Conservation (phyloP, 2,888 invertebrate species). For the Macrophya alboannulata region DNA sequence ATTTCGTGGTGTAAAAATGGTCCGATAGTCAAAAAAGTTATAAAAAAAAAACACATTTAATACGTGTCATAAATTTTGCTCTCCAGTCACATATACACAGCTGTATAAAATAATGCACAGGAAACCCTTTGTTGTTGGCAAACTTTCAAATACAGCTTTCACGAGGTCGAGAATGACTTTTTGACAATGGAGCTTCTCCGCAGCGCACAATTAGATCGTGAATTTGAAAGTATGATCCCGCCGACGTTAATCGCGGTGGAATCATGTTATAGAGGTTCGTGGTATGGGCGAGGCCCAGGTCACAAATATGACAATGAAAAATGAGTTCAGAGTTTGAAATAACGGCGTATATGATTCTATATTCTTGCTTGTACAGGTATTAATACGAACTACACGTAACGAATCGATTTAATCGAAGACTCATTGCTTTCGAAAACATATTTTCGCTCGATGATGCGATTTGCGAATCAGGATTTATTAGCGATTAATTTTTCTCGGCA, state of each 20-base stretch:
- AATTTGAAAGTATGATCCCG: constrained; percentile 58
- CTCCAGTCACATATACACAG: constrained; percentile 10
- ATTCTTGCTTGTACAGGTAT: background rate
- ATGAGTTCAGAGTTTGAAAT: constrained; percentile 8
- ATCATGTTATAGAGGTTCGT: background rate
- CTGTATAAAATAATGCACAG: constrained; percentile 7
- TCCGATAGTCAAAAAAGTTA: background rate
- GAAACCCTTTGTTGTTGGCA: constrained; percentile 26
- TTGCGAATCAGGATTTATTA: constrained; percentile 6
- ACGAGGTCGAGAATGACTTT: constrained; percentile 11
- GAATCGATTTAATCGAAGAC: constrained; percentile 17
- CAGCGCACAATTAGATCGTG: constrained; percentile 2
- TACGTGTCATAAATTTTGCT: constrained; percentile 10
- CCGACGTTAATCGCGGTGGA: constrained; percentile 19
- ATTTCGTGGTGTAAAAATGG: constrained; percentile 30
- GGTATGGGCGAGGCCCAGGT: constrained; percentile 26
- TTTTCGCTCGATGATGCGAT: constrained; percentile 29
- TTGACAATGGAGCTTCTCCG: constrained; percentile 39
- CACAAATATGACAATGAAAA: constrained; percentile 1
- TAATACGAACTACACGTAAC: background rate
- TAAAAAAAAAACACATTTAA: constrained; percentile 1
- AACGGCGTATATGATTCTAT: background rate
- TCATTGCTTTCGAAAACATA: constrained; percentile 17
- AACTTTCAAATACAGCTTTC: constrained; percentile 32
- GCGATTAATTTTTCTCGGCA: background rate